These are phyloP conservation scores for Lordiphosa mommai DNA, from an alignment of 1,140 invertebrate genomes.

Conservation along the genomic window DNA sequence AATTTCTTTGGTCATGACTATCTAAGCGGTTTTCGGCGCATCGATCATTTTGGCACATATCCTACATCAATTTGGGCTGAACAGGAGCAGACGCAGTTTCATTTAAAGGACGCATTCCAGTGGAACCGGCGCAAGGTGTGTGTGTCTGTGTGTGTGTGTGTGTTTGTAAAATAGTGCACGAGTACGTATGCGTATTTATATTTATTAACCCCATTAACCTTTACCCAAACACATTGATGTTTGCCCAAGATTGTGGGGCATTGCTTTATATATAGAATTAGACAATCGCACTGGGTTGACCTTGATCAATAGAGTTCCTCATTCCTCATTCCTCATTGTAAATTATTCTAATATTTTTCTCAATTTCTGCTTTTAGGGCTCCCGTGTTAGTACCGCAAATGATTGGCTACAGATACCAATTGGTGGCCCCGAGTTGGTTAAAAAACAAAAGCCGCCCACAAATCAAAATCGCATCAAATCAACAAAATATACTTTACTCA, in stretches of 20 bases:
- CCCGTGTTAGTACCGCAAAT: constrained; percentile 81
- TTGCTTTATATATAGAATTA: constrained; percentile 19
- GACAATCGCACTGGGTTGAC: neutral
- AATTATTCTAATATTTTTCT: neutral
- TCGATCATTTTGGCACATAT: constrained; percentile 36
- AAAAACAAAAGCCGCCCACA: constrained; percentile 79
- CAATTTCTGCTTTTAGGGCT: constrained; percentile 80
- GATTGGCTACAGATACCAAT: constrained; percentile 83
- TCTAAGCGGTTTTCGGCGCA: constrained; percentile 62
- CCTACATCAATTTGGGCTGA: constrained; percentile 29
- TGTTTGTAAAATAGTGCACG: neutral
- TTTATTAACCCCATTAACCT: constrained; percentile 59
- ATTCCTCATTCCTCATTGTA: neutral
- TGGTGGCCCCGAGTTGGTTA: constrained; percentile 80
- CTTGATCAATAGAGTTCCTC: too few species aligned
- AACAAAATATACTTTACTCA: constrained; percentile 89
- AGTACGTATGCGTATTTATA: constrained; percentile 11
- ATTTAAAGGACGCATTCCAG: constrained; percentile 46
- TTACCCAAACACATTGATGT: constrained; percentile 36
- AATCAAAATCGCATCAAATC: constrained; percentile 83
- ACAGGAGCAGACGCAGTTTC: constrained; percentile 29
- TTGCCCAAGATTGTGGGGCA: constrained; percentile 35
- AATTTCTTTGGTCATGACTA: constrained; percentile 67
- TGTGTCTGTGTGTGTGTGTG: neutral
- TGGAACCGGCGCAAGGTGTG: constrained; percentile 55